These are phyloP conservation scores for Contarinia nasturtii DNA, from an alignment of 1,140 invertebrate genomes.

Conservation along the genomic window DNA sequence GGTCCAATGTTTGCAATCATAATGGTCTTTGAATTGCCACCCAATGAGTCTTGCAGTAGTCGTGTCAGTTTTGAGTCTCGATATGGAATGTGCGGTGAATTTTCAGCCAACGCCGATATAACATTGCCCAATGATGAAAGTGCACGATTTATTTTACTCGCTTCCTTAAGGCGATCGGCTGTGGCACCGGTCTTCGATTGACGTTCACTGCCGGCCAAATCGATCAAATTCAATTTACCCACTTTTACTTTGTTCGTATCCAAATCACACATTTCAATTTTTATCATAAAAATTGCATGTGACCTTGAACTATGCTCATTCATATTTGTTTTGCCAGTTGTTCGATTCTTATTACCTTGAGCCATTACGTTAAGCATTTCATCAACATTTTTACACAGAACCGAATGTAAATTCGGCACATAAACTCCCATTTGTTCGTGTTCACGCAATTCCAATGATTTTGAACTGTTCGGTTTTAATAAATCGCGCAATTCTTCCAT, in stretches of 20 bases:
- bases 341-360: conserved; percentile 74
- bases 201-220: conserved; percentile 68
- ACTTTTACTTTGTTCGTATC: conserved; percentile 41
- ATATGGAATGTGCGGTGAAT: conserved; percentile 77
- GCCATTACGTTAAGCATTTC: conserved; percentile 83
- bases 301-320: conserved; percentile 95
- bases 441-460: conserved; percentile 51
- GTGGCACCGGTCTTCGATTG: conserved; percentile 80
- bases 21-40: conserved; percentile 89
- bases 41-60: conserved; percentile 81
- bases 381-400: conserved; percentile 75
- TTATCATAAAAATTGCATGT: conserved; percentile 97
- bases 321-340: conserved; percentile 94
- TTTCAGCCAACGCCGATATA: conserved; percentile 82
- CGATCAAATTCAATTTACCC: conserved; percentile 55
- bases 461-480: conserved; percentile 59
- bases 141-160: conserved; percentile 88
- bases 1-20: conserved; percentile 96
- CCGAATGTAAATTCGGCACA: conserved; percentile 78
- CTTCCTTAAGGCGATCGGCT: conserved; percentile 82
- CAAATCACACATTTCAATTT: conserved; percentile 86
- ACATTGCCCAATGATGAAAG: conserved; percentile 85
- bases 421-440: conserved; percentile 64
- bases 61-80: conserved; percentile 87
- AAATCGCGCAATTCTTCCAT: conserved; percentile 87